phyloP scores from a whole-genome alignment of 1,140 invertebrate genomes.

The Thaumetopoea pityocampa region DNA sequence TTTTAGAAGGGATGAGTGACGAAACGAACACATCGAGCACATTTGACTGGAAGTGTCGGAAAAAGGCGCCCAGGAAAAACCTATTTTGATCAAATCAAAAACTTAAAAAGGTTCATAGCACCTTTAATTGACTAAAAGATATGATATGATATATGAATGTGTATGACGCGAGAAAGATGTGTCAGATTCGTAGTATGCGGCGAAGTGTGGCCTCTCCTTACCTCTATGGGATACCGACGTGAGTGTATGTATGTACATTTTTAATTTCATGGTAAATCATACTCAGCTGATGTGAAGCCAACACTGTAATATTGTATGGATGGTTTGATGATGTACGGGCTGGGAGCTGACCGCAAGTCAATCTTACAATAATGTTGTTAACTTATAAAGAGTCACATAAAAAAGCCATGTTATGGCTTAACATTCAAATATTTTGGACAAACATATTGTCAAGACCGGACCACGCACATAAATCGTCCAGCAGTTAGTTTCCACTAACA shows the following conservation, averaged over 20 bases:
- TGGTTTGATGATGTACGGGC: constrained; percentile 13
- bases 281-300: constrained; percentile 7
- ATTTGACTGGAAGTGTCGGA: too few species aligned
- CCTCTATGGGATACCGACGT: constrained; percentile 6
- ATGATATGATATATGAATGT: too few species aligned
- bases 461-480: constrained; percentile 58
- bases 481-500: constrained; percentile 60
- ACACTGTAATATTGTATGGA: constrained; percentile 21
- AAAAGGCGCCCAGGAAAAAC: too few species aligned
- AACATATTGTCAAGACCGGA: constrained; percentile 45
- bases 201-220: too few species aligned
- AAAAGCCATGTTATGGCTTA: constrained; percentile 39
- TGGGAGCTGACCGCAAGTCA: constrained; percentile 21
- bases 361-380: constrained; percentile 42
- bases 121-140: too few species aligned
- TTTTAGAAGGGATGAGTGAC: too few species aligned
- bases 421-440: constrained; percentile 56
- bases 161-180: too few species aligned
- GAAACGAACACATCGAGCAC: too few species aligned
- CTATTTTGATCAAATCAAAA: too few species aligned
- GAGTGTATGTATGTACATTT: constrained; percentile 14
- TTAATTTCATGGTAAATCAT: constrained; percentile 25
- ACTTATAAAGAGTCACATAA: constrained; percentile 34
- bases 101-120: too few species aligned
- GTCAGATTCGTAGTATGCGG: too few species aligned